Conservation (phyloP, 2,888 invertebrate species). For the Alloplasta piceator region DNA sequence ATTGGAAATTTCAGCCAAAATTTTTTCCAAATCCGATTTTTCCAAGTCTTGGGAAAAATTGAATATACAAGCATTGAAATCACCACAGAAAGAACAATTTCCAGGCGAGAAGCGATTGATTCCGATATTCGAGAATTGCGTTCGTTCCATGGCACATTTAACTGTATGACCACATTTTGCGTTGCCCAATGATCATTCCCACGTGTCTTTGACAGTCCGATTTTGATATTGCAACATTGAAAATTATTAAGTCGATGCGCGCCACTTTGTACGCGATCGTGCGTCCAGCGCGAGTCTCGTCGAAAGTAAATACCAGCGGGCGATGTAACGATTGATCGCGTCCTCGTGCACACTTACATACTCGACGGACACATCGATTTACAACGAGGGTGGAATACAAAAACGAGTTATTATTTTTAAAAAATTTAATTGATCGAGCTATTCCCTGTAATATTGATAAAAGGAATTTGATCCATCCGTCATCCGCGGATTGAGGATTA, state of each 20-base stretch:
- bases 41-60: no score
- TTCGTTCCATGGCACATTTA: neutral
- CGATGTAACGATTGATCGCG: conserved; percentile 35
- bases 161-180: neutral
- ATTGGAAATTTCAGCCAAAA: no score
- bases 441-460: neutral
- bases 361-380: conserved; percentile 10
- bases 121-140: no score
- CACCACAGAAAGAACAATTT: no score
- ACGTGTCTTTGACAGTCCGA: conserved; percentile 1
- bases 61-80: no score
- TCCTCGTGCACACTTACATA: conserved; percentile 40
- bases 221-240: conserved; percentile 43
- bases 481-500: no score
- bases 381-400: conserved; percentile 19
- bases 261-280: conserved; percentile 41
- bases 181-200: neutral
- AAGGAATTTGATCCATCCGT: no score
- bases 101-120: no score
- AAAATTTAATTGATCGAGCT: conserved; percentile 11
- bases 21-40: no score
- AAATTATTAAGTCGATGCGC: conserved; percentile 52
- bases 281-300: conserved; percentile 31
- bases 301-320: conserved; percentile 26
- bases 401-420: conserved; percentile 32